These are phyloP conservation scores for Sceloporus undulatus DNA, from an alignment of 2,113 vertebrate genomes.

Conservation along the genomic window DNA sequence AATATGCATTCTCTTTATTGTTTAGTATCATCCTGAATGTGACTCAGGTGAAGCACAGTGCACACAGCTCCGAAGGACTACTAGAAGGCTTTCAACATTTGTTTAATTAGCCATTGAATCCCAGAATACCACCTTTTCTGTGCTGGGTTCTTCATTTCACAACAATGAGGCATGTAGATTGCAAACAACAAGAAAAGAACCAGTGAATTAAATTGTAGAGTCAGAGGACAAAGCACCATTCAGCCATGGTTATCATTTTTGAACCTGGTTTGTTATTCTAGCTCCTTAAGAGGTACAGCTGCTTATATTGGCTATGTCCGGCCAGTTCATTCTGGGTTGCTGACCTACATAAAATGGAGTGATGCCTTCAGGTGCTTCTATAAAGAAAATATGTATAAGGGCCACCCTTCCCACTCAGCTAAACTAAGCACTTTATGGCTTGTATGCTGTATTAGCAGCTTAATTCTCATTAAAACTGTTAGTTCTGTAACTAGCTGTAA, in stretches of 20 bases:
- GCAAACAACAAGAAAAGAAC: neutral
- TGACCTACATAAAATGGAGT: neutral
- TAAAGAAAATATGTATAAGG: neutral
- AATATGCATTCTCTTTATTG: no score
- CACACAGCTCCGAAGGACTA: no score
- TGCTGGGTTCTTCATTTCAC: neutral
- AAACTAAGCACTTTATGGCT: neutral
- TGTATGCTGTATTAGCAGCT: neutral
- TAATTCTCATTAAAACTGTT: neutral
- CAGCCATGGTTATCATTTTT: neutral
- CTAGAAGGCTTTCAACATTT: no score
- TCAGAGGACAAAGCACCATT: neutral
- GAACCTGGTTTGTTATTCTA: neutral
- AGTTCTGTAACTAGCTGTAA: neutral
- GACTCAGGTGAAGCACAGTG: no score
- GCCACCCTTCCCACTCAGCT: neutral
- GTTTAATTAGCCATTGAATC: neutral
- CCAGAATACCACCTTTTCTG: neutral
- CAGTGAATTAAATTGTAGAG: neutral
- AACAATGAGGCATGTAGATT: no score
- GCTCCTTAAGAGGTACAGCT: neutral
- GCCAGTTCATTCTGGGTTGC: neutral
- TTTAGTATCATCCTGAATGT: no score
- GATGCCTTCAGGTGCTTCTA: neutral
- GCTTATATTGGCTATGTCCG: neutral